A percentile compares a stretch with the other conserved stretches of the same genome.
phyloP scores from a whole-genome alignment of 2,888 invertebrate genomes.

The Chydorus sphaericus region DNA sequence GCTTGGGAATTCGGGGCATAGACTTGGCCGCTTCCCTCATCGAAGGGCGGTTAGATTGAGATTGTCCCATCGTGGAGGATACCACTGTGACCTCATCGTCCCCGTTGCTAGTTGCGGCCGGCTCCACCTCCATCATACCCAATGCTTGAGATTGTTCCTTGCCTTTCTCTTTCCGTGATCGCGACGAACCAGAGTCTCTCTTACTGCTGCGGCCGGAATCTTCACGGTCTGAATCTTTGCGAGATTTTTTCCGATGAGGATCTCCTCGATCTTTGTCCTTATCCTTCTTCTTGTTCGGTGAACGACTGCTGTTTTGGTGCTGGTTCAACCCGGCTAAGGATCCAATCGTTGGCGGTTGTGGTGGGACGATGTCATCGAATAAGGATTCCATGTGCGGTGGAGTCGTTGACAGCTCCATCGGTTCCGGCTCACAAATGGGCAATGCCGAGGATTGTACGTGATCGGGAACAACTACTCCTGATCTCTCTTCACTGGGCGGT shows the following conservation, averaged over 20 bases:
- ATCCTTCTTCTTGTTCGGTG: constrained; percentile 1
- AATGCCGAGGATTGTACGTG: neutral
- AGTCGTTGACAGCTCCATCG: neutral
- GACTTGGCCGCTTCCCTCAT: constrained; percentile 4
- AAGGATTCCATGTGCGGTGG: neutral
- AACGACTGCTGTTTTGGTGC: neutral
- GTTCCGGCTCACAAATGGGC: neutral
- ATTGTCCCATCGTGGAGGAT: neutral
- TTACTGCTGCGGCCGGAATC: neutral
- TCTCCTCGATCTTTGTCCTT: neutral
- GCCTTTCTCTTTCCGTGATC: neutral
- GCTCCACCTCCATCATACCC: neutral
- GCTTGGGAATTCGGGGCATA: constrained; percentile 11
- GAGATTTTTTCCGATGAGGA: constrained; percentile 3
- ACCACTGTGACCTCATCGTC: neutral
- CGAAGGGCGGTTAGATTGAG: neutral
- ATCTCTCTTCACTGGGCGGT: neutral
- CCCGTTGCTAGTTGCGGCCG: neutral
- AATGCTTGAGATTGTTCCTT: neutral
- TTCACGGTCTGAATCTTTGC: neutral
- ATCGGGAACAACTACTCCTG: neutral
- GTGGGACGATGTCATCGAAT: neutral
- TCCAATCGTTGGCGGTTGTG: neutral
- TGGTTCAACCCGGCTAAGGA: neutral
- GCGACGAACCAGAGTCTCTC: neutral